phyloP scores from a whole-genome alignment of 92 coral and sea anemone species.

The Zoanthus gigantus region DNA sequence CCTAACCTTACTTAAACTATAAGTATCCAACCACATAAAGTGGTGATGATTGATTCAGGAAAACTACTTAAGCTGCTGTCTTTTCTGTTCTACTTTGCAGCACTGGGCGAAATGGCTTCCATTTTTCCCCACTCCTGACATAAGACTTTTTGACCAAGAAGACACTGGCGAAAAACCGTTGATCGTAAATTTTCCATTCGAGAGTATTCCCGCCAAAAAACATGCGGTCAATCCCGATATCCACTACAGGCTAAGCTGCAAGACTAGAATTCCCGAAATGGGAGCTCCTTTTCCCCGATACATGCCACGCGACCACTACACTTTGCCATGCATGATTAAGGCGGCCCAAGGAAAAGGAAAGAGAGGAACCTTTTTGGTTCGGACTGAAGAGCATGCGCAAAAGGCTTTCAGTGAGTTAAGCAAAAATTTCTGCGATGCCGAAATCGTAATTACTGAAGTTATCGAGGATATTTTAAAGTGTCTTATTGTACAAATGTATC shows the following conservation, averaged over 20 bases:
- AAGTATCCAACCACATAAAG: no score
- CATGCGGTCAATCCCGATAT: slow-evolving; percentile 86
- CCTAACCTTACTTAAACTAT: no score
- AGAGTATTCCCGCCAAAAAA: slow-evolving; percentile 76
- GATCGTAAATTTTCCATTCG: slow-evolving; percentile 75
- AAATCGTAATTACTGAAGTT: slow-evolving; percentile 79
- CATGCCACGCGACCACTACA: slow-evolving; percentile 78
- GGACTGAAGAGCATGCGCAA: slow-evolving; percentile 67
- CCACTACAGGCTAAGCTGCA: slow-evolving; percentile 80
- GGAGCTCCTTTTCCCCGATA: slow-evolving; percentile 75
- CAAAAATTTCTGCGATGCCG: slow-evolving; percentile 57
- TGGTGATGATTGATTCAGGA: no score
- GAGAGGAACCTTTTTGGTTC: slow-evolving; percentile 73
- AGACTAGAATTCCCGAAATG: slow-evolving; percentile 82
- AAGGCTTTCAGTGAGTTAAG: slow-evolving; percentile 65
- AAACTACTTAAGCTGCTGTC: not conserved
- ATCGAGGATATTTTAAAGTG: slow-evolving; percentile 67
- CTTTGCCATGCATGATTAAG: slow-evolving; percentile 87
- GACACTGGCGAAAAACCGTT: slow-evolving; percentile 68
- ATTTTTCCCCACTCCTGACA: slow-evolving; percentile 69
- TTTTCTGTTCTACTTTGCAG: slow-evolving; percentile 33
- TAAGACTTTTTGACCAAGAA: slow-evolving; percentile 58
- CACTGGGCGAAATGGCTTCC: slow-evolving; percentile 87
- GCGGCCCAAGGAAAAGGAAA: slow-evolving; percentile 87
- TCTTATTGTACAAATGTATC: slow-evolving; percentile 75